phyloP scores from a whole-genome alignment of 2,113 vertebrate species.

The Himantopus leucocephalus region DNA sequence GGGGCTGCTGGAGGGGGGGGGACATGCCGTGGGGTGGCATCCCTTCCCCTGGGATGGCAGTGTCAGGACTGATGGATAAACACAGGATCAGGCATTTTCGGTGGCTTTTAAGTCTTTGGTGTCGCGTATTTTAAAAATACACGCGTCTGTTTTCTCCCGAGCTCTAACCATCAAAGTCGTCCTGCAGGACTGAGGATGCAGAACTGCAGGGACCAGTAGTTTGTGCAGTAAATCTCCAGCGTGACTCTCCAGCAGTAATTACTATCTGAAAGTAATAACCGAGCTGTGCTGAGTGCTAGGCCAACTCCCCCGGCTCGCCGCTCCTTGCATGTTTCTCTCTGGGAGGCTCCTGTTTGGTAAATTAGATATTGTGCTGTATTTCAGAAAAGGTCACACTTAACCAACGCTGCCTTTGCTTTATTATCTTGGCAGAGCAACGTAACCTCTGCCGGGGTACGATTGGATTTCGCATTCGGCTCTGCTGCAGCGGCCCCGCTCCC shows the following conservation, averaged over 20 bases:
- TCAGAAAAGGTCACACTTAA: slow-evolving; percentile 65
- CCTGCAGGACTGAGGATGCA: slow-evolving; percentile 15
- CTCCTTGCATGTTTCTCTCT: slow-evolving; percentile 47
- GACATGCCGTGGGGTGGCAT: not conserved
- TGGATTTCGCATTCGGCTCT: slow-evolving; percentile 20
- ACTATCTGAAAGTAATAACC: slow-evolving; percentile 66
- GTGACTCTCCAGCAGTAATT: slow-evolving; percentile 66
- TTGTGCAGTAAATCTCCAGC: slow-evolving; percentile 61
- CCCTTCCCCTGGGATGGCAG: not conserved
- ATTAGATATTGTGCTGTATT: slow-evolving; percentile 67
- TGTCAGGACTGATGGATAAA: not conserved
- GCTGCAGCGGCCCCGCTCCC: slow-evolving; percentile 2
- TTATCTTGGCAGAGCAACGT: slow-evolving; percentile 52
- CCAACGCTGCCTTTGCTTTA: slow-evolving; percentile 51
- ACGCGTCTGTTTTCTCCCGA: not conserved
- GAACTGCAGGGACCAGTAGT: slow-evolving; percentile 17
- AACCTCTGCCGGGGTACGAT: slow-evolving; percentile 35
- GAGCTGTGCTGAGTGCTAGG: slow-evolving; percentile 1
- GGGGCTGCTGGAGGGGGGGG: not conserved
- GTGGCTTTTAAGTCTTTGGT: not conserved
- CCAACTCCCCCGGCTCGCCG: slow-evolving; percentile 48
- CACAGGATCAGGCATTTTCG: not conserved
- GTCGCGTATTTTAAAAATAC: not conserved
- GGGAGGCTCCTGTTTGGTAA: slow-evolving; percentile 65
- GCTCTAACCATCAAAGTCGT: not conserved